phyloP scores from a whole-genome alignment of 2,797 vertebrate species.

The Coilia nasus region DNA sequence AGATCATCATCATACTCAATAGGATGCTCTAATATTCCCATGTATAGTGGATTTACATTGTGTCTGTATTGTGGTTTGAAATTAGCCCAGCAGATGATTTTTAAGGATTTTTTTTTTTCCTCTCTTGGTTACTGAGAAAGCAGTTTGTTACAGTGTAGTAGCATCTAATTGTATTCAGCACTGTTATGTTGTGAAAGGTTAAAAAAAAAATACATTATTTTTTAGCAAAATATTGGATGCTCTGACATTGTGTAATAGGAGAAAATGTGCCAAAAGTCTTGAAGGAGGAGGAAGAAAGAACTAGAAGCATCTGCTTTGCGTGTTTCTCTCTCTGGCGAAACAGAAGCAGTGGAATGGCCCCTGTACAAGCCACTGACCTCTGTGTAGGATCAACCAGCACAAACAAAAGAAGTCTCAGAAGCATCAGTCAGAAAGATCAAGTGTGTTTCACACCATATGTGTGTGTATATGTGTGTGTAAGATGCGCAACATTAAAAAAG shows the following conservation, averaged over 20 bases:
- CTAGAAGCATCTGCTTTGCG: conserved; percentile 20
- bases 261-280: conserved; percentile 71
- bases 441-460: neutral
- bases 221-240: conserved; percentile 17
- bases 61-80: neutral
- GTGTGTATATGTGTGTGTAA: neutral
- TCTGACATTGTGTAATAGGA: conserved; percentile 46
- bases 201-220: neutral
- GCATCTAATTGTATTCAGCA: neutral
- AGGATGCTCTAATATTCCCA: neutral
- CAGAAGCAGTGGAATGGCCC: neutral
- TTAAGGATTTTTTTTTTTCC: neutral
- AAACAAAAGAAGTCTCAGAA: neutral
- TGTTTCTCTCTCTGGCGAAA: neutral
- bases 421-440: neutral
- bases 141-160: neutral
- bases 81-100: neutral
- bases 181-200: conserved; percentile 13
- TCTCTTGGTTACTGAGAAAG: conserved; percentile 9
- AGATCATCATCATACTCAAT: neutral
- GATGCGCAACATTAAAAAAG: neutral
- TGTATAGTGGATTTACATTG: neutral
- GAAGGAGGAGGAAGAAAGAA: neutral
- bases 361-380: neutral
- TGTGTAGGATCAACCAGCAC: neutral